Percentiles rank a stretch among this genome's conserved stretches.
These are phyloP conservation scores for Halocaridina rubra DNA, from an alignment of 2,888 invertebrate genomes.

Conservation along the genomic window DNA sequence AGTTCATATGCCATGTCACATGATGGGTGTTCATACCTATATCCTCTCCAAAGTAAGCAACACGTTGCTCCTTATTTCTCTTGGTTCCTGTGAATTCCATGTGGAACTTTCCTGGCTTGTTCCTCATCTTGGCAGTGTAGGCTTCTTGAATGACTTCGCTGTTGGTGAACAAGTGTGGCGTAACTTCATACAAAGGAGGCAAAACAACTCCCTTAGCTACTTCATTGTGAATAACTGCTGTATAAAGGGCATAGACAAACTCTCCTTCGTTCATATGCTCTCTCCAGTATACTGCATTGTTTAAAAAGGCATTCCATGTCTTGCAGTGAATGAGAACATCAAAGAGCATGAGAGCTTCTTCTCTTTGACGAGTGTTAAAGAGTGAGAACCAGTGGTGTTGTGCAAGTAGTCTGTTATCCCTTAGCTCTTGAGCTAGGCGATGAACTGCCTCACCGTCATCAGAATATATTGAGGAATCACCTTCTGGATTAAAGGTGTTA, in stretches of 20 bases:
- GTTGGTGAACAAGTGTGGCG: conserved; percentile 76
- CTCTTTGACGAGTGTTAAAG: conserved; percentile 74
- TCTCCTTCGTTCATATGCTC: conserved; percentile 75
- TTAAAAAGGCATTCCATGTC: conserved; percentile 78
- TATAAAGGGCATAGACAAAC: conserved; percentile 75
- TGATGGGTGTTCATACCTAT: conserved; percentile 76
- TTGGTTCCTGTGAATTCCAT: conserved; percentile 66
- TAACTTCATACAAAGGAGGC: conserved; percentile 77
- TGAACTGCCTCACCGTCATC: conserved; percentile 74
- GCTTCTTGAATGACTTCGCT: conserved; percentile 73
- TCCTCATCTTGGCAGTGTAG: conserved; percentile 65
- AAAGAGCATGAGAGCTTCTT: conserved; percentile 76
- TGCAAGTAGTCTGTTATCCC: conserved; percentile 74
- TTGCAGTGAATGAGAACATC: conserved; percentile 78
- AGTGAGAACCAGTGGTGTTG: conserved; percentile 74
- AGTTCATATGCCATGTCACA: conserved; percentile 66
- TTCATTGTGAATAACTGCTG: conserved; percentile 72
- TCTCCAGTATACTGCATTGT: conserved; percentile 78
- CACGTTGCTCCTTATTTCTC: conserved; percentile 73
- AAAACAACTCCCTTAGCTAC: conserved; percentile 71
- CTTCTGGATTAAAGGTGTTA: conserved; percentile 73
- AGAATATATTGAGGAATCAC: conserved; percentile 73
- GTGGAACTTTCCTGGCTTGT: conserved; percentile 65
- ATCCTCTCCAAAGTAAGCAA: conserved; percentile 81
- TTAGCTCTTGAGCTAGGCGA: conserved; percentile 73